Conservation (phyloP, 2,888 invertebrate species). For the Drosophila pseudotalamancana region DNA sequence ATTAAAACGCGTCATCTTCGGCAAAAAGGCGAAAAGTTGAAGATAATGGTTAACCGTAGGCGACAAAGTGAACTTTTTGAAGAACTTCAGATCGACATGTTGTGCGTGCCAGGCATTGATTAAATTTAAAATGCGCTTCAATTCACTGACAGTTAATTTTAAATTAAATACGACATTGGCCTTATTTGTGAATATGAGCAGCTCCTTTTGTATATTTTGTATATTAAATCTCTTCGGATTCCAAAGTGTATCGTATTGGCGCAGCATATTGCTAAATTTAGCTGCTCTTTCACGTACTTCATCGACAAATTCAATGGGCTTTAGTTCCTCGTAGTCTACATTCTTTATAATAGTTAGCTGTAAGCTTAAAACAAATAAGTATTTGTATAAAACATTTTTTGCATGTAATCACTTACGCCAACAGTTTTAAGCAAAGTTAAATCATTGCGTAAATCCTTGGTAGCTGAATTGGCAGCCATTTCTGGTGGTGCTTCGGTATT, state of each 20-base stretch:
- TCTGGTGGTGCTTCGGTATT: background rate
- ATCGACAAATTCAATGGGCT: conserved; percentile 41
- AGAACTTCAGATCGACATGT: conserved; percentile 37
- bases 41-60: conserved; percentile 40
- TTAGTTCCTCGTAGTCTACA: conserved; percentile 41
- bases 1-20: conserved; percentile 45
- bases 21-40: conserved; percentile 55
- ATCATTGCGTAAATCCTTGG: conserved; percentile 13
- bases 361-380: background rate
- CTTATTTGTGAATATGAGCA: conserved; percentile 31
- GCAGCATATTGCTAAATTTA: conserved; percentile 46
- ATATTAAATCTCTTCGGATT: conserved; percentile 17
- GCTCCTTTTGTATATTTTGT: conserved; percentile 3
- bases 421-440: conserved; percentile 24
- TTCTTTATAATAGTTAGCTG: conserved; percentile 56
- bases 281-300: conserved; percentile 44
- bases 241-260: conserved; percentile 46
- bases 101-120: conserved; percentile 56
- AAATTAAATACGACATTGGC: conserved; percentile 30
- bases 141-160: conserved; percentile 30
- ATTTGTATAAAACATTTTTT: background rate
- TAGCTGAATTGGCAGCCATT: background rate
- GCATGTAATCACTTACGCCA: conserved; percentile 43
- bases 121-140: conserved; percentile 69
- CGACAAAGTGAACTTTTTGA: conserved; percentile 46